These are phyloP conservation scores for Antennarius striatus DNA, from an alignment of 2,113 vertebrate genomes.

Conservation along the genomic window DNA sequence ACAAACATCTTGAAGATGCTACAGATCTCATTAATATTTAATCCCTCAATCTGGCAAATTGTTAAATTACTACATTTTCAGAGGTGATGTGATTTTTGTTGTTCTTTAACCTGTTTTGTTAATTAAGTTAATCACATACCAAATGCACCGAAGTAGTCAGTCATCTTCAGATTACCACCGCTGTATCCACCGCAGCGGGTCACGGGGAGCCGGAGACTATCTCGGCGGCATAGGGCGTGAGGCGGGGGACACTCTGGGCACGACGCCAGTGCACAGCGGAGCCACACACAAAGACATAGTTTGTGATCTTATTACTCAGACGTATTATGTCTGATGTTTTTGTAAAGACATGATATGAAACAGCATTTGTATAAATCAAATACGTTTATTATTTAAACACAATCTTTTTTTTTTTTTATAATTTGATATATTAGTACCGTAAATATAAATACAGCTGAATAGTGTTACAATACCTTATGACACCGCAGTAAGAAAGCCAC, in stretches of 20 bases:
- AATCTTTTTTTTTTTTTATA: constrained; percentile 46
- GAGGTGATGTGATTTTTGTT: not conserved
- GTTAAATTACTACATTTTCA: not conserved
- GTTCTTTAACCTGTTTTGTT: no score
- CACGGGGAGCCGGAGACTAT: no score
- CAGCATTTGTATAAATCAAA: constrained; percentile 29
- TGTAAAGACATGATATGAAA: no score
- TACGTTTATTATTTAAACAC: constrained; percentile 15
- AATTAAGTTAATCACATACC: not conserved
- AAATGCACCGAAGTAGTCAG: not conserved
- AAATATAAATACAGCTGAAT: constrained; percentile 54
- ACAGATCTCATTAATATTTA: not conserved
- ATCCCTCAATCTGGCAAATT: constrained; percentile 4
- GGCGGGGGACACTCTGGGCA: no score
- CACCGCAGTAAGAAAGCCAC: constrained; percentile 41
- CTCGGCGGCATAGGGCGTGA: no score
- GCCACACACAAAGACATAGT: no score
- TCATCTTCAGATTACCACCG: no score
- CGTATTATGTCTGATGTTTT: not conserved
- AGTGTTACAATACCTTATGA: constrained; percentile 30
- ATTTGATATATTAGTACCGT: constrained; percentile 46
- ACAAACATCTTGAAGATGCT: not conserved
- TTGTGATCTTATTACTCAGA: constrained; percentile 11
- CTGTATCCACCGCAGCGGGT: no score
- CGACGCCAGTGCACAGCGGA: no score